Conservation (phyloP, 2,888 invertebrate genomes). For the Aromia moschata region DNA sequence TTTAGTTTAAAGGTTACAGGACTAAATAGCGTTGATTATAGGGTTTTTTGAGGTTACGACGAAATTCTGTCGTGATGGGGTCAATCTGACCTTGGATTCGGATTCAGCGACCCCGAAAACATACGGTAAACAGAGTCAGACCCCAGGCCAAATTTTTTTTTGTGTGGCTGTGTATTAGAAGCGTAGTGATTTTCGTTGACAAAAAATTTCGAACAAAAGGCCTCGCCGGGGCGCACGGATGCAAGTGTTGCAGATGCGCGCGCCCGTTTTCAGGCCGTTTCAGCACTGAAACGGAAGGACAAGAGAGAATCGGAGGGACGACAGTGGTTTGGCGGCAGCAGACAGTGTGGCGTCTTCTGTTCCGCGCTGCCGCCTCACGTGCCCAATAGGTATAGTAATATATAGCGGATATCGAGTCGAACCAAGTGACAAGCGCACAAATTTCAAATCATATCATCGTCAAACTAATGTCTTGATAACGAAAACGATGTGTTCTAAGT, state of each 20-base stretch:
- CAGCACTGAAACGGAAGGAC: slow-evolving; percentile 25
- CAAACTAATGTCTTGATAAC: slow-evolving; percentile 5
- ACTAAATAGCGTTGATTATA: too few relatives aligned
- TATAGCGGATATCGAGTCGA: slow-evolving; percentile 8
- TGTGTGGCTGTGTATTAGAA: too few relatives aligned
- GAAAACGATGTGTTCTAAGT: slow-evolving; percentile 17
- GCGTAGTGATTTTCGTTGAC: too few relatives aligned
- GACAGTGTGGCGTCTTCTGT: slow-evolving; percentile 52
- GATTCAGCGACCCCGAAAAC: too few relatives aligned
- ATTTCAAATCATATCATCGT: slow-evolving; percentile 18
- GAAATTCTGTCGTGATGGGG: too few relatives aligned
- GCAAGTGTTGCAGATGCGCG: slow-evolving; percentile 45
- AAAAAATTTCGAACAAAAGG: too few relatives aligned
- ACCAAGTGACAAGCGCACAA: slow-evolving; percentile 22
- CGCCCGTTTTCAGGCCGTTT: slow-evolving; percentile 30
- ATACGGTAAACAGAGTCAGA: too few relatives aligned
- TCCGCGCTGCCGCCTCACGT: slow-evolving; percentile 52
- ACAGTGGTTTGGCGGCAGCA: slow-evolving; percentile 54
- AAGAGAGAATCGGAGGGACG: slow-evolving; percentile 39
- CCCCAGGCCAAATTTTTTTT: too few relatives aligned
- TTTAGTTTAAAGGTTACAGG: too few relatives aligned
- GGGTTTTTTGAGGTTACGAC: too few relatives aligned
- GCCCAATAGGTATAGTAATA: slow-evolving; percentile 23
- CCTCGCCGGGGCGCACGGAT: slow-evolving; percentile 24
- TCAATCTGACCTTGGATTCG: too few relatives aligned